These are phyloP conservation scores for Xenus cinereus DNA, from an alignment of 2,113 vertebrate species.

Conservation along the genomic window DNA sequence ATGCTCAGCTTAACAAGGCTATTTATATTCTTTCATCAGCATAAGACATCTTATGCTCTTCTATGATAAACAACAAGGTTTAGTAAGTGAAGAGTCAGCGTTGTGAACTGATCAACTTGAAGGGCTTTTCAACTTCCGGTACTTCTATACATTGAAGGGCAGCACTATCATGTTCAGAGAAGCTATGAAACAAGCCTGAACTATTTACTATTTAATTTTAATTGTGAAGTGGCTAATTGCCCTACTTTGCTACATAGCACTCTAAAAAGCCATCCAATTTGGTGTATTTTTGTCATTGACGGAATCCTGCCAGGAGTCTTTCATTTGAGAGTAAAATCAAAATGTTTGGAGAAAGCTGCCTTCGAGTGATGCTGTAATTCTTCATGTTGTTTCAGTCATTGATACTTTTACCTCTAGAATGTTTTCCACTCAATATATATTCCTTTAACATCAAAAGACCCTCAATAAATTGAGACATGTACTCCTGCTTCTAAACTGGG, in stretches of 20 bases:
- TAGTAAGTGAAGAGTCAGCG: not conserved
- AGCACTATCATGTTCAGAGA: not conserved
- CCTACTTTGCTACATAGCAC: not conserved
- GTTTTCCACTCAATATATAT: not conserved
- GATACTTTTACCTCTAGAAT: not conserved
- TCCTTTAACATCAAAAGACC: not conserved
- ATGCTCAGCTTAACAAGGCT: not conserved
- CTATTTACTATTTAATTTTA: not conserved
- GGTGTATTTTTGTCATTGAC: not conserved
- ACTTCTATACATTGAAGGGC: not conserved
- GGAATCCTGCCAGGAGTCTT: not conserved
- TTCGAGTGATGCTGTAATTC: not conserved
- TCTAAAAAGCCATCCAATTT: not conserved
- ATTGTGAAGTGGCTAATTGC: not conserved
- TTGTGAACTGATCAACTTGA: not conserved
- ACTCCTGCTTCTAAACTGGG: not conserved
- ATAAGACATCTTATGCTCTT: not conserved
- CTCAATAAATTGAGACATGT: not conserved
- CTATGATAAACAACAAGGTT: not conserved
- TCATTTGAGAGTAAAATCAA: slow-evolving; percentile 9
- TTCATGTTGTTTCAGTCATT: not conserved
- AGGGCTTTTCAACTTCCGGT: not conserved
- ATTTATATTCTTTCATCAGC: not conserved
- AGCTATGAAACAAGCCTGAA: not conserved
- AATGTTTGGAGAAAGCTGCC: not conserved